phyloP scores from a whole-genome alignment of 2,113 vertebrate genomes.

The Nettapus auritus region DNA sequence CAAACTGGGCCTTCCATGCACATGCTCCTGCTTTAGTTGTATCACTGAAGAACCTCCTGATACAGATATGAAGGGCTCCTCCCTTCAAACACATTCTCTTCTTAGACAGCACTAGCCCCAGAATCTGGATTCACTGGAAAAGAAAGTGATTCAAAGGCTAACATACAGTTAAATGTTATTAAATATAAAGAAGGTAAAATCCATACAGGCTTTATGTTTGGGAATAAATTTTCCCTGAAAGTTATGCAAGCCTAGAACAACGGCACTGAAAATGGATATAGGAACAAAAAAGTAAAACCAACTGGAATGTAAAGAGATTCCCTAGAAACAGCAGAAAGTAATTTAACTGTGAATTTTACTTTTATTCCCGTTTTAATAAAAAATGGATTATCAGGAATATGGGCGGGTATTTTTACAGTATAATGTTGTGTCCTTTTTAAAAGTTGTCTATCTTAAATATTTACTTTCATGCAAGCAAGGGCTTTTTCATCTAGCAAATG shows the following conservation, averaged over 20 bases:
- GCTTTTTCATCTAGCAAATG: conserved; percentile 4
- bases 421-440: conserved; percentile 23
- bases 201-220: neutral
- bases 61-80: neutral
- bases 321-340: conserved; percentile 46
- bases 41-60: neutral
- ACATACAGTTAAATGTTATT: conserved; percentile 15
- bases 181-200: neutral
- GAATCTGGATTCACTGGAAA: neutral
- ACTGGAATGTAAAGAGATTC: conserved; percentile 18
- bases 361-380: conserved; percentile 59
- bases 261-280: neutral
- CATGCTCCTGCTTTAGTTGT: neutral
- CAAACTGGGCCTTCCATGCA: neutral
- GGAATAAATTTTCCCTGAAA: conserved; percentile 13
- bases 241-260: neutral
- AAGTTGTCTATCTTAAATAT: conserved; percentile 51
- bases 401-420: conserved; percentile 38
- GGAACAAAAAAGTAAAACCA: neutral
- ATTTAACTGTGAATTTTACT: conserved; percentile 36
- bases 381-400: conserved; percentile 54
- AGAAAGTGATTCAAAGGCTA: neutral
- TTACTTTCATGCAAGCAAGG: neutral
- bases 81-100: neutral
- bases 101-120: neutral